phyloP scores from a whole-genome alignment of 2,888 invertebrate genomes.

The Drosophila subsilvestris region DNA sequence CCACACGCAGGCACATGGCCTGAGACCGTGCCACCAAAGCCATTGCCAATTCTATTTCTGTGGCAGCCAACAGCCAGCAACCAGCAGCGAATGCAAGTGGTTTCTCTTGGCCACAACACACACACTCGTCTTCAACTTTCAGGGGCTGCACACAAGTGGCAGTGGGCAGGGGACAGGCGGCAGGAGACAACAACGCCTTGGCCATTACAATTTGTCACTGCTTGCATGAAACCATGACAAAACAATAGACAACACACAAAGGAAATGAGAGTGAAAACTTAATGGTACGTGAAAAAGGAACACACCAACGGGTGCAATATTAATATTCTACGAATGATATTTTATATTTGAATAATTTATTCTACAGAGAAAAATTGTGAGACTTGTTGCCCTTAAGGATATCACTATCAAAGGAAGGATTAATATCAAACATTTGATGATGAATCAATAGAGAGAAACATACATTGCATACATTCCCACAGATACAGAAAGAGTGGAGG shows the following conservation, averaged over 20 bases:
- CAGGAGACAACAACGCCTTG: conserved; percentile 46
- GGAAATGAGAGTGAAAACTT: conserved; percentile 37
- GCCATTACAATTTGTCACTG: conserved; percentile 53
- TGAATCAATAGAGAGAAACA: conserved; percentile 49
- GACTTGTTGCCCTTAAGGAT: conserved; percentile 38
- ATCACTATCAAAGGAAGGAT: conserved; percentile 32
- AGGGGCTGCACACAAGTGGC: conserved; percentile 11
- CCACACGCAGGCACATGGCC: conserved; percentile 60
- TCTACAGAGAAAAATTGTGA: neutral
- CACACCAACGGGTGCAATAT: conserved; percentile 26
- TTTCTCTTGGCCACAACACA: conserved; percentile 45
- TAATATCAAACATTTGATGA: conserved; percentile 20
- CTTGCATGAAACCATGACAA: conserved; percentile 23
- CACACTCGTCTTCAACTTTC: conserved; percentile 16
- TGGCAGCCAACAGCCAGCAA: conserved; percentile 15
- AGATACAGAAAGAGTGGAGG: too few species aligned
- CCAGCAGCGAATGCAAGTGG: conserved; percentile 66
- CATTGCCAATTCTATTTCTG: conserved; percentile 75
- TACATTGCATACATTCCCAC: conserved; percentile 32
- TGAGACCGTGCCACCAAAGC: conserved; percentile 52
- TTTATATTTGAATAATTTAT: conserved; percentile 5
- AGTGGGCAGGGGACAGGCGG: neutral
- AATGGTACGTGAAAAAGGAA: conserved; percentile 35
- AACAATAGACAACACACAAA: conserved; percentile 34
- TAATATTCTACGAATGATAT: neutral